Percentiles rank a stretch among this genome's conserved stretches.
Evolutionary conservation across 2,888 invertebrate genomes (phyloP).

Genomic region (Polylopha cassiicola): DNA sequence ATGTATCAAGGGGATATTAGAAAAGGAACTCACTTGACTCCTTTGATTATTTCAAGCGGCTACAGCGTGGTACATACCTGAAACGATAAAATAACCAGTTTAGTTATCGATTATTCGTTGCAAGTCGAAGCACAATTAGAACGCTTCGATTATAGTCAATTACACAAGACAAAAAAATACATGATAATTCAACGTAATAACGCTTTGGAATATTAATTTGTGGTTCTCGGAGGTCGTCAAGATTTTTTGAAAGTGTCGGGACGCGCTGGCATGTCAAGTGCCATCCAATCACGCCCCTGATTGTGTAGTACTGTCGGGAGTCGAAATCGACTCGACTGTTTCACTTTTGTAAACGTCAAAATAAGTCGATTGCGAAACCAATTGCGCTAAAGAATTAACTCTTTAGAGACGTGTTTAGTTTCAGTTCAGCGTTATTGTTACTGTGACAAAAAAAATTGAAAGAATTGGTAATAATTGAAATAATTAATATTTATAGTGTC

Average conservation of each 20-base stretch:
- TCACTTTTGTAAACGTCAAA: too few species aligned
- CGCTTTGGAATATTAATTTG: constrained; percentile 27
- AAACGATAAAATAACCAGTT: constrained; percentile 43
- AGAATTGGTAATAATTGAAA: too few species aligned
- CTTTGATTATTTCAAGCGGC: constrained; percentile 18
- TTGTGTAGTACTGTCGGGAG: too few species aligned
- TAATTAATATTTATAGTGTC: too few species aligned
- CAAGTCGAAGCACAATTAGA: constrained; percentile 35
- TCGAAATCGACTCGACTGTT: too few species aligned
- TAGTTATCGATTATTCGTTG: constrained; percentile 36
- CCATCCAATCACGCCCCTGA: too few species aligned
- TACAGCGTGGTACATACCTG: constrained; percentile 43
- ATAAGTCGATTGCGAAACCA: too few species aligned
- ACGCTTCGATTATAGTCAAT: constrained; percentile 32
- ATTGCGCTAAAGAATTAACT: too few species aligned
- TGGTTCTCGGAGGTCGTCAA: constrained; percentile 22
- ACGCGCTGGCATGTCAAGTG: constrained; percentile 25
- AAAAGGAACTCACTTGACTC: constrained; percentile 26
- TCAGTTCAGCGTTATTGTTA: too few species aligned
- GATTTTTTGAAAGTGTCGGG: constrained; percentile 18
- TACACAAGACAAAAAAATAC: constrained; percentile 24
- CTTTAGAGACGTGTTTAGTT: too few species aligned
- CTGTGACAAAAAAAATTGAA: too few species aligned
- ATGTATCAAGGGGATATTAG: constrained; percentile 1
- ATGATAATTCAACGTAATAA: constrained; percentile 29